Conservation (phyloP, 1,140 invertebrate species). For the Atopsyche davidsoni region DNA sequence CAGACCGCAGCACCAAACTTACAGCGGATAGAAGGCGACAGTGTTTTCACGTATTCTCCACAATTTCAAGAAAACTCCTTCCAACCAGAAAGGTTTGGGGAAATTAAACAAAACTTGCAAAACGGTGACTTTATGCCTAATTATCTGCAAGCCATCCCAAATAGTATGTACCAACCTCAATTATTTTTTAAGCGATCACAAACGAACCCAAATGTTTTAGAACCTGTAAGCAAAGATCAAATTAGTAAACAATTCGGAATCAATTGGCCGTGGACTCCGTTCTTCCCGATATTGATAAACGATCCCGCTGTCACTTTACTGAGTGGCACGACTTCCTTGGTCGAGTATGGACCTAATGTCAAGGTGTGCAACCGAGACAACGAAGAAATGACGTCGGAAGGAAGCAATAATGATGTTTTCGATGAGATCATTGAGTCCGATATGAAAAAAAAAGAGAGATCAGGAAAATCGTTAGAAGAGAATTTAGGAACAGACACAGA, state of each 20-base stretch:
- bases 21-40: not conserved
- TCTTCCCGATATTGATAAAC: slow-evolving; percentile 52
- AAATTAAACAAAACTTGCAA: too few species aligned
- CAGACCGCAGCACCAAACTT: not conserved
- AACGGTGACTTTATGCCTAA: too few species aligned
- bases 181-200: not conserved
- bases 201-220: not conserved
- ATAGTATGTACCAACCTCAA: not conserved
- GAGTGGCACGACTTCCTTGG: slow-evolving; percentile 46
- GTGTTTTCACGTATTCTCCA: not conserved
- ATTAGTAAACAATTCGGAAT: not conserved
- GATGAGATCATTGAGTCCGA: slow-evolving; percentile 10
- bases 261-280: slow-evolving; percentile 41
- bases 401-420: slow-evolving; percentile 20
- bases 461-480: slow-evolving; percentile 10
- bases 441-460: slow-evolving; percentile 21
- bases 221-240: not conserved
- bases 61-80: not conserved
- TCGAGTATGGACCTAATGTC: slow-evolving; percentile 53
- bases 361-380: slow-evolving; percentile 45
- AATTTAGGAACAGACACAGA: slow-evolving; percentile 10
- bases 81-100: too few species aligned
- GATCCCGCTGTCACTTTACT: slow-evolving; percentile 49
- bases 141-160: not conserved
- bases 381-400: slow-evolving; percentile 30